Conservation (phyloP, 1,140 invertebrate genomes). For the Lanistes nyassanus region DNA sequence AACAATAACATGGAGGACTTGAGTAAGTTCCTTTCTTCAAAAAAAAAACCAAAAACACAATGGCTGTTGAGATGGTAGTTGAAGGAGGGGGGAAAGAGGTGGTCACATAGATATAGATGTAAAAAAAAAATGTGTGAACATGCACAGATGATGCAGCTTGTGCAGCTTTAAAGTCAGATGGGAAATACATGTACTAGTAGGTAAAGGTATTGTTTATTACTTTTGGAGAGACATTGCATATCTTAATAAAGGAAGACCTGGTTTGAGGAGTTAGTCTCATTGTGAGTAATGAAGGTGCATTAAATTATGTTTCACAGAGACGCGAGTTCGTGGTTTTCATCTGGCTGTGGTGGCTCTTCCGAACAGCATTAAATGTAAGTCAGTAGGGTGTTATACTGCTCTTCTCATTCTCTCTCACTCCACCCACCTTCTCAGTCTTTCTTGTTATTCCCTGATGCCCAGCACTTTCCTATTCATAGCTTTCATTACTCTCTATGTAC, state of each 20-base stretch:
- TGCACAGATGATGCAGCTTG: no score
- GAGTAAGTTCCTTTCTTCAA: no score
- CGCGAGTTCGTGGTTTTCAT: conserved; percentile 49
- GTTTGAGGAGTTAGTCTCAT: not conserved
- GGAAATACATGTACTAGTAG: no score
- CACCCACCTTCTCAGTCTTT: not conserved
- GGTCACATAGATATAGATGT: not conserved
- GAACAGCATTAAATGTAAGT: conserved; percentile 44
- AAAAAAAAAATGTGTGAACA: not conserved
- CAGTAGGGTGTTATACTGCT: not conserved
- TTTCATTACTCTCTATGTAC: not conserved
- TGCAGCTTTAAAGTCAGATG: no score
- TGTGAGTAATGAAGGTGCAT: not conserved
- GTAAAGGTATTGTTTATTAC: no score
- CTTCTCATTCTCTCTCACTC: not conserved
- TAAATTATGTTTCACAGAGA: conserved; percentile 36
- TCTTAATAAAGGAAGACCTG: no score
- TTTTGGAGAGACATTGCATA: not conserved
- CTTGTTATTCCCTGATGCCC: not conserved
- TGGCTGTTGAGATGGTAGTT: no score
- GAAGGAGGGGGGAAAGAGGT: not conserved
- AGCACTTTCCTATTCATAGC: not conserved
- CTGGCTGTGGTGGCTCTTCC: conserved; percentile 53
- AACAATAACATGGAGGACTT: no score
- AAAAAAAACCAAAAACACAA: no score